phyloP scores from a whole-genome alignment of 2,888 invertebrate species.

The Trissonchulus latispiculum region DNA sequence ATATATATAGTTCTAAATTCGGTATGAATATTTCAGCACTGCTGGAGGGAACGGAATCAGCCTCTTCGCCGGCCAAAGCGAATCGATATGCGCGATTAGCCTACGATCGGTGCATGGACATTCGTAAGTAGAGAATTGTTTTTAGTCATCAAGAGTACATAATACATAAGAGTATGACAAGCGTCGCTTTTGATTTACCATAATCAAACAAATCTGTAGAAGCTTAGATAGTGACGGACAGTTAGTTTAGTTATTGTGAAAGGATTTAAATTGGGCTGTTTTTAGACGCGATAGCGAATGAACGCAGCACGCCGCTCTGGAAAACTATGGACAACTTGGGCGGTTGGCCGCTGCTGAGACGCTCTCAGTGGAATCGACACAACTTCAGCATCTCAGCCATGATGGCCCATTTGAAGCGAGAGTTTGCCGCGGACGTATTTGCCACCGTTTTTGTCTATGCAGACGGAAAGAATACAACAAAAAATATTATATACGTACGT shows the following conservation, averaged over 20 bases:
- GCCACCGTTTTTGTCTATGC: constrained; percentile 29
- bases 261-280: no score
- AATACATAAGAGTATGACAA: no score
- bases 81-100: constrained; percentile 24
- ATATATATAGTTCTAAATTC: no score
- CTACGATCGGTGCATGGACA: constrained; percentile 28
- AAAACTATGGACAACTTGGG: constrained; percentile 32
- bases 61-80: no score
- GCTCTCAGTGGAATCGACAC: constrained; percentile 20
- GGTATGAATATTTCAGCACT: no score
- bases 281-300: neutral
- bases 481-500: constrained; percentile 29
- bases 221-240: no score
- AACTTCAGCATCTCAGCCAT: constrained; percentile 11
- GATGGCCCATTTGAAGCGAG: constrained; percentile 5
- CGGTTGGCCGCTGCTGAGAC: constrained; percentile 35
- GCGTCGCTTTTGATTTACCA: no score
- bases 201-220: no score
- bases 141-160: no score
- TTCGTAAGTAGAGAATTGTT: constrained; percentile 12
- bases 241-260: no score
- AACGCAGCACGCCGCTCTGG: constrained; percentile 26
- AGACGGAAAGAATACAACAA: constrained; percentile 31
- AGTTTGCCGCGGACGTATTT: constrained; percentile 27
- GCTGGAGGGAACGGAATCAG: no score